These are phyloP conservation scores for Trissolcus brochymenae DNA, from an alignment of 2,888 invertebrate species.

Conservation along the genomic window DNA sequence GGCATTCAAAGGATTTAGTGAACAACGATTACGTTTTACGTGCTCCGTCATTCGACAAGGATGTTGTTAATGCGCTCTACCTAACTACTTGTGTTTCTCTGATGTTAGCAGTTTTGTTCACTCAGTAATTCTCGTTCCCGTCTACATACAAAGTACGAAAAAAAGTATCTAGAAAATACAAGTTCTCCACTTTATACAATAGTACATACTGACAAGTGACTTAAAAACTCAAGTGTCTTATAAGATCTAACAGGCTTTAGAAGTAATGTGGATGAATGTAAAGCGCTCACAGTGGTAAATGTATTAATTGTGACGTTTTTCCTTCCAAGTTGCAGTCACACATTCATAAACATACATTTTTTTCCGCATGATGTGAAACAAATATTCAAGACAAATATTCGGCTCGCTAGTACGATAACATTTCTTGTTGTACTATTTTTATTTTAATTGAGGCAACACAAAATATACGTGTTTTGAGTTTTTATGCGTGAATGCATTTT, in stretches of 20 bases:
- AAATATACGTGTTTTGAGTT: too few species aligned
- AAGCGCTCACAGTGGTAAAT: slow-evolving; percentile 10
- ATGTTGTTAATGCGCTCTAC: slow-evolving; percentile 51
- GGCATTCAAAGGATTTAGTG: slow-evolving; percentile 67
- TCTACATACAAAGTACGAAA: slow-evolving; percentile 51
- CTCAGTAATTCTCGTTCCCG: slow-evolving; percentile 54
- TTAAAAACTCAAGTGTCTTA: slow-evolving; percentile 47
- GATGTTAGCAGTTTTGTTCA: slow-evolving; percentile 56
- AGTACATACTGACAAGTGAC: slow-evolving; percentile 45
- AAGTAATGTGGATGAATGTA: slow-evolving; percentile 39
- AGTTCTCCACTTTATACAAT: slow-evolving; percentile 53
- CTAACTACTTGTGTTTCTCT: slow-evolving; percentile 52
- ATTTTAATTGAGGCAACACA: too few species aligned
- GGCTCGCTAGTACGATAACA: too few species aligned
- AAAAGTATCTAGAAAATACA: slow-evolving; percentile 50
- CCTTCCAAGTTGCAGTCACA: too few species aligned
- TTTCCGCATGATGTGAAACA: too few species aligned
- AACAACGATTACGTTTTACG: slow-evolving; percentile 67
- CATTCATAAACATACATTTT: too few species aligned
- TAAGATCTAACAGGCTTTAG: slow-evolving; percentile 47
- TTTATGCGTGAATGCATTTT: too few species aligned
- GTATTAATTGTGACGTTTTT: slow-evolving; percentile 7
- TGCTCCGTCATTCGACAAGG: slow-evolving; percentile 69
- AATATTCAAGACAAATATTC: too few species aligned
- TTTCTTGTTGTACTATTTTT: too few species aligned